Conservation (phyloP, 2,888 invertebrate genomes). For the Cryptus viduatorius region DNA sequence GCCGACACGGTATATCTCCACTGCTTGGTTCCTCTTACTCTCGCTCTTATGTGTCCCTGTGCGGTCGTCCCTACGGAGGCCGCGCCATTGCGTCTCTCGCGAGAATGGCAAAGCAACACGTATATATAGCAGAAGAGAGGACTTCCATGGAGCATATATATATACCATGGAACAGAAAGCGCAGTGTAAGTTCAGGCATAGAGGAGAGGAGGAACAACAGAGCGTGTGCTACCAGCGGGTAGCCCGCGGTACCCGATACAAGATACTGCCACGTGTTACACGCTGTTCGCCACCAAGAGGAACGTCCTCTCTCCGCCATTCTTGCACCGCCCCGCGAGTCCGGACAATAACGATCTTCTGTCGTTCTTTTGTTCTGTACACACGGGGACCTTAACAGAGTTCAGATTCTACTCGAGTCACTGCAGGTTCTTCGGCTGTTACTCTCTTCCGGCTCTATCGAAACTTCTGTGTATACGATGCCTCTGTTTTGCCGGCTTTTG, state of each 20-base stretch:
- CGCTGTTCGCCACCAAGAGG: conserved; percentile 84
- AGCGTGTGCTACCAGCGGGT: conserved; percentile 82
- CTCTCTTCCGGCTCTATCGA: conserved; percentile 57
- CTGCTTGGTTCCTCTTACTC: conserved; percentile 59
- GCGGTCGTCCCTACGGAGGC: conserved; percentile 62
- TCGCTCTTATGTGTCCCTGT: conserved; percentile 58
- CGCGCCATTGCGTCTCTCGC: conserved; percentile 60
- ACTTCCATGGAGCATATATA: conserved; percentile 41
- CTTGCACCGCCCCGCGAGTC: conserved; percentile 68
- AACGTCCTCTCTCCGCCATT: conserved; percentile 77
- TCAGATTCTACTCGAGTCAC: conserved; percentile 36
- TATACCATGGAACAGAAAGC: conserved; percentile 46
- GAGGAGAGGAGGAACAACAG: conserved; percentile 72
- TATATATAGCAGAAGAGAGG: conserved; percentile 42
- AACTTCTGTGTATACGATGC: background rate
- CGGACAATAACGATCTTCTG: conserved; percentile 71
- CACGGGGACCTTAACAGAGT: conserved; percentile 37
- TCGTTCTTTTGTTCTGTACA: conserved; percentile 69
- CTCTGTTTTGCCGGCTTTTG: background rate
- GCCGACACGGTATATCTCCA: conserved; percentile 71
- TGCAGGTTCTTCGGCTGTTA: conserved; percentile 43
- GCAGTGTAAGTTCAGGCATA: conserved; percentile 3
- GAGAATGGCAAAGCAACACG: conserved; percentile 56
- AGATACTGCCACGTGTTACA: conserved; percentile 85
- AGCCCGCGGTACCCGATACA: conserved; percentile 81